Evolutionary conservation across 2,888 invertebrate species (phyloP), one percentile per base, ranked within the genome.

Genomic region (Mythimna vitellina): DNA sequence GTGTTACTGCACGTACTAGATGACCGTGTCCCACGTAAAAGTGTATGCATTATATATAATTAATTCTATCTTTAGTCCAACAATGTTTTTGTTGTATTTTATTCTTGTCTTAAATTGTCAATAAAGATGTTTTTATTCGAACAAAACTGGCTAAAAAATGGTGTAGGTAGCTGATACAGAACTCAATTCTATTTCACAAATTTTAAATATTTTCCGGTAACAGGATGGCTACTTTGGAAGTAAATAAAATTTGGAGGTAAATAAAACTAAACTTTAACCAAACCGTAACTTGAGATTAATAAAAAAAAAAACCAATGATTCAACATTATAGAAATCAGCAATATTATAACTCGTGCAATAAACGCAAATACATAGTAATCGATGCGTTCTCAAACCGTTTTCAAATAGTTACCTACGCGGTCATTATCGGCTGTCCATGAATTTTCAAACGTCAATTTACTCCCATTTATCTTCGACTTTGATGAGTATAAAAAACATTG

Each of bases 391-490:
- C 60, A 73, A 68, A 73, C 61, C 54, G 68, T 68, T 76, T 79
- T 57, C 60, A 70, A 73, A 76, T 62, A 65, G 35, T 76, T 71
- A 69, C 32, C 38, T 51, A 56, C 38, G 35, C 56, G 64, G 61
- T 76, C 69, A 78, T 81, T 78, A 81, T 76, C 71, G 65, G 68
- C 65, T 67, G 76, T 71, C 84, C 78, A 66, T 86, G 81, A 84
- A 67, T 76, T 79, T 70, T 70, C 73, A 79, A 80, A 83, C 81
- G 74, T 78, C 81, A 84, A 81, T 84, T 76, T 81, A 85, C 58
- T 73, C 68, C 67, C 64, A 81, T 78, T 86, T 86, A 84, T 86
- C 73, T 81, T 78, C 83, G 80, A 81, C 82, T 84, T 87, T 84
- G 84, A 83, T 83, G 78, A 72, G 70, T 81, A 77, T 78, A 72